These are phyloP conservation scores for Thelaira solivaga DNA, from an alignment of 2,888 invertebrate genomes.

Conservation along the genomic window DNA sequence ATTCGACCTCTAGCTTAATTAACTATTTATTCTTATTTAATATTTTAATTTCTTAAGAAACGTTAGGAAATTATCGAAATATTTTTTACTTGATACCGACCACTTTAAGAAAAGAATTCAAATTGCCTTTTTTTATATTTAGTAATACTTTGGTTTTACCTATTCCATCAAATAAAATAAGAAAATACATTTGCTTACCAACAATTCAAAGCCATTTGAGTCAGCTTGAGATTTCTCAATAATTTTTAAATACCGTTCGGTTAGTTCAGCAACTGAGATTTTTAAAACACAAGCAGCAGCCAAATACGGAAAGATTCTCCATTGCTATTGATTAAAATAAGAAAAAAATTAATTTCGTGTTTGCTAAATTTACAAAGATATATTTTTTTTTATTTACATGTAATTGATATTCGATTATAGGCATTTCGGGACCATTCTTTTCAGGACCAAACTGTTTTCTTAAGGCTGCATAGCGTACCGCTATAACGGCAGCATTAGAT, in stretches of 20 bases:
- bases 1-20: too few relatives aligned
- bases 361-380: too few relatives aligned
- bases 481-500: conserved; percentile 83
- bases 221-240: conserved; percentile 81
- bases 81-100: too few relatives aligned
- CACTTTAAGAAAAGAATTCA: too few relatives aligned
- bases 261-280: conserved; percentile 82
- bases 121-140: too few relatives aligned
- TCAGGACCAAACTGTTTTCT: conserved; percentile 87
- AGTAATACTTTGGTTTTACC: too few relatives aligned
- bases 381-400: conserved; percentile 83
- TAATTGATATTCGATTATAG: conserved; percentile 89
- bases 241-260: conserved; percentile 82
- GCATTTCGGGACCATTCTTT: conserved; percentile 80
- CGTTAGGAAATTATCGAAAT: too few relatives aligned
- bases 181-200: too few relatives aligned
- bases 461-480: conserved; percentile 87
- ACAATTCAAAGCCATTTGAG: conserved; percentile 75
- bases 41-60: too few relatives aligned
- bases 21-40: too few relatives aligned
- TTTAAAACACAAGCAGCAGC: conserved; percentile 82
- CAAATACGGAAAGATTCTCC: conserved; percentile 84
- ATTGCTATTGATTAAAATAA: conserved; percentile 81
- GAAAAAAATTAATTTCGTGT: too few relatives aligned
- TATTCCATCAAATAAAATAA: too few relatives aligned